These are phyloP conservation scores for Eustalomyia histrio DNA, from an alignment of 2,888 invertebrate species.

Conservation along the genomic window DNA sequence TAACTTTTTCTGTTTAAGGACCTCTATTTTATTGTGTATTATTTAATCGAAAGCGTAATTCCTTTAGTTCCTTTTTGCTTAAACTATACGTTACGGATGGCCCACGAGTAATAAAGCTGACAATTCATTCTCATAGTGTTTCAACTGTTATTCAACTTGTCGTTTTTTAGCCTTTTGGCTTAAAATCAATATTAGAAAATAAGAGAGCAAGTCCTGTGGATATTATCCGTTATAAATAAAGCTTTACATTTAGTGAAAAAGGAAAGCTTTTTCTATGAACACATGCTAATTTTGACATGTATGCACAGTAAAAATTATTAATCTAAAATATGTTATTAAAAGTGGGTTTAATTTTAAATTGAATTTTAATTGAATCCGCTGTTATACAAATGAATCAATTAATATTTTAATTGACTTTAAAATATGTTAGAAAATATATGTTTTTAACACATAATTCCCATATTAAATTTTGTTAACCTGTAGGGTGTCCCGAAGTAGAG, in stretches of 20 bases:
- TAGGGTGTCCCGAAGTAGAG: no score
- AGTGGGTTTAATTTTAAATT: no score
- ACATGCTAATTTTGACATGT: constrained; percentile 55
- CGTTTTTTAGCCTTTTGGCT: constrained; percentile 50
- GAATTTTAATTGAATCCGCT: no score
- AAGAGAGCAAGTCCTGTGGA: constrained; percentile 64
- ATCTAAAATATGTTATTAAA: no score
- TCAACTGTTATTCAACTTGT: constrained; percentile 67
- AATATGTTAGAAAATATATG: no score
- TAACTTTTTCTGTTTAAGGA: constrained; percentile 60
- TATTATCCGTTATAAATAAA: neutral
- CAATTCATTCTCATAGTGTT: constrained; percentile 66
- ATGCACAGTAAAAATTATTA: no score
- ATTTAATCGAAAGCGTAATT: constrained; percentile 67
- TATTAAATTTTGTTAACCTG: no score
- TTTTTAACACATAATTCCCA: no score
- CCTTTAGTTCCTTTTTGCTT: constrained; percentile 67
- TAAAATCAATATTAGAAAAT: constrained; percentile 70
- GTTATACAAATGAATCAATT: no score
- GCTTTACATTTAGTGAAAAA: constrained; percentile 33
- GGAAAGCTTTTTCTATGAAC: constrained; percentile 51
- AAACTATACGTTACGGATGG: constrained; percentile 68
- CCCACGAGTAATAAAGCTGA: constrained; percentile 69
- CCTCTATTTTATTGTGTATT: constrained; percentile 64
- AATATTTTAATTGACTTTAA: no score